Evolutionary conservation across 1,140 invertebrate species (phyloP), one percentile per base, ranked within the genome.

Genomic region (Monochamus saltuarius): DNA sequence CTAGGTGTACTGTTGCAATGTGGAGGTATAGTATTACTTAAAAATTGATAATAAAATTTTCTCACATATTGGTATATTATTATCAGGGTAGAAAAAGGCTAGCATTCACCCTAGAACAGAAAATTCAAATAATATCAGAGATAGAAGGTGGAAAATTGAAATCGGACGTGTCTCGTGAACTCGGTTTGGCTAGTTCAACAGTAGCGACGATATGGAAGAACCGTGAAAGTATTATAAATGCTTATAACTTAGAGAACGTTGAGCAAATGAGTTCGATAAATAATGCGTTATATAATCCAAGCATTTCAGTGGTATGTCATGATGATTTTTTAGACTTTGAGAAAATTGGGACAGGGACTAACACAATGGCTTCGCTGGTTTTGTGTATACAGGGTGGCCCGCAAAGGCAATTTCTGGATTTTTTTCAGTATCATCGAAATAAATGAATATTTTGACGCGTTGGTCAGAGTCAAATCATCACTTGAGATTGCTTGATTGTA

Each of bases 61-160:
- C 16, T 51, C 29, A 29, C 22, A 6, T 29, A 29, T 22, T 51
- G 39, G n/a, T 16, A 42, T 42, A 13, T 51, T 34, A 14, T 29
- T 49, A 49, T 37, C 62, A 84, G 82, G 82, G 82, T 77, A 81
- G 82, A 70, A 83, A 83, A 78, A 78, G 82, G 75, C 80, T 83
- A 66, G 82, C 82, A 67, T 83, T 83, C 80, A 82, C 81, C 68
- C 79, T 82, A 75, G 82, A 84, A 78, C 81, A 83, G 79, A 83
- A 83, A 79, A 82, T 83, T 79, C 81, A 82, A 78, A 83, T 83
- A 72, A 83, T 83, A 75, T 81, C 81, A 72, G 82, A 83, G 77
- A 82, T 83, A 65, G 81, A 83, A 72, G 78, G 79, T 50, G 81
- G 81, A 45, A 83, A 82, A 76, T 82, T 80, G 75, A 83, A 83